These are phyloP conservation scores for Junonia oenone DNA, from an alignment of 2,888 invertebrate species.

Conservation along the genomic window DNA sequence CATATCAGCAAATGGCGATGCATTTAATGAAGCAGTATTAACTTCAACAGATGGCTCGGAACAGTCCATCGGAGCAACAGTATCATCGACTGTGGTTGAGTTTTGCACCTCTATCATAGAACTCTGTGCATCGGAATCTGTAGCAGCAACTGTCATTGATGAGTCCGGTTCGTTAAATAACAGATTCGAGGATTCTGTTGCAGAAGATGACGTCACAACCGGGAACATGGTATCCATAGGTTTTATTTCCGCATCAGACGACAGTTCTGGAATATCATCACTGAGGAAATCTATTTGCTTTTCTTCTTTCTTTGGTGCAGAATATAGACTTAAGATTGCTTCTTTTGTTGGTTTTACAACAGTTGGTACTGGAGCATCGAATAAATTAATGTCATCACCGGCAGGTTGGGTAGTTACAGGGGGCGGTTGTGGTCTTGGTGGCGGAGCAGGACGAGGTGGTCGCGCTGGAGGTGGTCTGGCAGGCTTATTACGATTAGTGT, in stretches of 20 bases:
- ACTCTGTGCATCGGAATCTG: constrained; percentile 20
- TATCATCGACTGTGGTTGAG: constrained; percentile 16
- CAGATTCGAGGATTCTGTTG: constrained; percentile 22
- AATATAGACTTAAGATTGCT: constrained; percentile 80
- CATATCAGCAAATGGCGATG: constrained; percentile 54
- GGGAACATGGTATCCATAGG: constrained; percentile 36
- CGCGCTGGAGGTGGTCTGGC: constrained; percentile 52
- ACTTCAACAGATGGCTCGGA: constrained; percentile 47
- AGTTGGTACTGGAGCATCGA: constrained; percentile 78
- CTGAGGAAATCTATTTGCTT: constrained; percentile 79
- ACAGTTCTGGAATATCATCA: constrained; percentile 68
- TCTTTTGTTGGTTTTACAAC: constrained; percentile 76
- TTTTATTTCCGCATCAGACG: constrained; percentile 35
- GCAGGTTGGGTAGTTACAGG: constrained; percentile 41
- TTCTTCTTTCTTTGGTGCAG: constrained; percentile 61
- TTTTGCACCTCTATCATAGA: constrained; percentile 14
- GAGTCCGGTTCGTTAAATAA: constrained; percentile 29
- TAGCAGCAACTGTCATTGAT: constrained; percentile 25
- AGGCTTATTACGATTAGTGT: constrained; percentile 64
- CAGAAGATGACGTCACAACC: constrained; percentile 38
- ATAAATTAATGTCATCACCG: constrained; percentile 74
- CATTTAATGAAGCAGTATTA: constrained; percentile 36
- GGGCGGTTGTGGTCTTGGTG: constrained; percentile 68
- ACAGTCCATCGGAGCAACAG: constrained; percentile 55
- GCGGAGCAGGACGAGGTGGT: constrained; percentile 63